Evolutionary conservation across 1,140 invertebrate species (phyloP).

Genomic region (Ceratina japonica): DNA sequence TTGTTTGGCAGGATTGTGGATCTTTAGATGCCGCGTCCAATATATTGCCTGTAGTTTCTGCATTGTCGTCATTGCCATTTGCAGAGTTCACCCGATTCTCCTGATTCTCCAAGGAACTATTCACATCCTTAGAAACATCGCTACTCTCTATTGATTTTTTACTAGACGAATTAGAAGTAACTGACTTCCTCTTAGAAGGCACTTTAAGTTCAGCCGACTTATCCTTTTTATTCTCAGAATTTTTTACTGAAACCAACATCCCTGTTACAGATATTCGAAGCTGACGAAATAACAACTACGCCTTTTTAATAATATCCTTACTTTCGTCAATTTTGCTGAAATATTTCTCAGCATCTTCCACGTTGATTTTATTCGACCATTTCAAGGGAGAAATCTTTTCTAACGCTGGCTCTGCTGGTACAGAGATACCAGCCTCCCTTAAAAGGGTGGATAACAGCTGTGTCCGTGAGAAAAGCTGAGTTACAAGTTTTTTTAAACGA

Average conservation of each 20-base stretch:
- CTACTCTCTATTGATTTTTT: constrained; percentile 63
- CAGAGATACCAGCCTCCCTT: constrained; percentile 76
- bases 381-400: constrained; percentile 78
- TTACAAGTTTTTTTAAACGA: constrained; percentile 75
- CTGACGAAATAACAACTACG: not conserved
- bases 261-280: not conserved
- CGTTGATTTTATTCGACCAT: constrained; percentile 79
- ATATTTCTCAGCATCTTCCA: constrained; percentile 71
- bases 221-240: constrained; percentile 63
- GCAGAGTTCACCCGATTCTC: constrained; percentile 74
- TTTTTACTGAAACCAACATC: constrained; percentile 56
- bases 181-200: constrained; percentile 68
- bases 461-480: constrained; percentile 74
- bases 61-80: constrained; percentile 62
- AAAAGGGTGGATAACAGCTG: constrained; percentile 74
- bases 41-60: constrained; percentile 35
- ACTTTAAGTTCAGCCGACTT: constrained; percentile 64
- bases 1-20: constrained; percentile 30
- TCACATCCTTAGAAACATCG: constrained; percentile 50
- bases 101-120: constrained; percentile 72
- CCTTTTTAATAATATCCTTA: constrained; percentile 34
- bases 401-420: constrained; percentile 76
- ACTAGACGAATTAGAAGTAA: constrained; percentile 42
- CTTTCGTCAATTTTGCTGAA: constrained; percentile 67
- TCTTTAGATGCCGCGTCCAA: constrained; percentile 48